Evolutionary conservation across 2,888 invertebrate species (phyloP), one percentile per base, ranked within the genome.

Genomic region (Polyommatus iphigenia): DNA sequence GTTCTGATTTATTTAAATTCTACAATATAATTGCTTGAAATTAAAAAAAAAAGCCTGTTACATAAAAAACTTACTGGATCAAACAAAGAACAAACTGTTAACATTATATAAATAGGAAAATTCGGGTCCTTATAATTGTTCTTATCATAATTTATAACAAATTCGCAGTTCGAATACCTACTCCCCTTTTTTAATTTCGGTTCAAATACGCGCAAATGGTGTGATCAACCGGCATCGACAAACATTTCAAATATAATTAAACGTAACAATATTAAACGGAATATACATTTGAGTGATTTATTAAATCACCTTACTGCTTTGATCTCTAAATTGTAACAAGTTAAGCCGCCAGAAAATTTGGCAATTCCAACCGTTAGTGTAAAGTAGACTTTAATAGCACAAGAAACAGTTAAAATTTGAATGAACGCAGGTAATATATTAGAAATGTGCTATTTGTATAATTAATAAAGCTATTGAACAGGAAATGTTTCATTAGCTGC

Each of bases 391-490:
- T 20, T 73, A 24, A 32, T 24, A 24, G 3, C 20, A 46, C 20
- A 46, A 15, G 13, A 46, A 46, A 73, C n/a, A 73, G 46, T 46
- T 46, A 0, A 73, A 46, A 73, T 73, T 46, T 4, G 13, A 46
- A 8, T 73, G 20, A 67, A 29, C 67, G 73, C 73, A 46, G 46
- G 24, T 20, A 46, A 72, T 72, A 46, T 73, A 46, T 41, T 41
- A 73, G 73, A 41, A 73, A 73, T 46, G 20, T 41, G 73, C 73
- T 73, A 20, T 73, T 73, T 73, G 73, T 73, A 46, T 73, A 73
- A 73, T 73, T 73, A 72, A 73, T 73, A 73, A 73, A 73, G 73
- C 73, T 73, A 73, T 73, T 73, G 73, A 73, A 73, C 73, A 73
- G 73, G 73, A 73, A 73, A 73, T 73, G 73, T 73, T 73, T 73